Percentiles rank a stretch among this genome's conserved stretches.
Conservation (phyloP, 2,888 invertebrate species). For the Timandra comae region DNA sequence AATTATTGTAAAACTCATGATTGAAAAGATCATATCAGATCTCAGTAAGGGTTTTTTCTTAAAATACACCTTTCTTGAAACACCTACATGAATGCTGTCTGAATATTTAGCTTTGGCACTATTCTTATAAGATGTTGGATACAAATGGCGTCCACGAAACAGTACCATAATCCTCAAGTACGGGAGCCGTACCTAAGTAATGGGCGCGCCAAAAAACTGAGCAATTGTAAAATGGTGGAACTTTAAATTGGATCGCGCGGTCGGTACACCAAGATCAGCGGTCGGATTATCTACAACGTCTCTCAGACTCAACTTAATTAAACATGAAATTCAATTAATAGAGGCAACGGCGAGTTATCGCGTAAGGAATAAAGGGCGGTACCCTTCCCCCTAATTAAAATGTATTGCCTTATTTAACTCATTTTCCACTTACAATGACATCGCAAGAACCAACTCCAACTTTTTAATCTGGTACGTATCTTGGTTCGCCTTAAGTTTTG, state of each 20-base stretch:
- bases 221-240: constrained; percentile 46
- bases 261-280: constrained; percentile 50
- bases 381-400: constrained; percentile 74
- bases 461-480: constrained; percentile 71
- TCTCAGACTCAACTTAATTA: constrained; percentile 65
- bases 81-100: too few relatives aligned
- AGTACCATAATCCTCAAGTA: too few relatives aligned
- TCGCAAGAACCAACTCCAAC: constrained; percentile 70
- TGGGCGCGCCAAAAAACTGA: constrained; percentile 31
- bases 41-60: too few relatives aligned
- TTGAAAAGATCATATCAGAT: too few relatives aligned
- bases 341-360: constrained; percentile 69
- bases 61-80: too few relatives aligned
- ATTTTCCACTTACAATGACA: constrained; percentile 76
- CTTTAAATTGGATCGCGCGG: constrained; percentile 42
- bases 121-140: too few relatives aligned
- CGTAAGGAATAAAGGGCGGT: constrained; percentile 70
- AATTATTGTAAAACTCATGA: too few relatives aligned
- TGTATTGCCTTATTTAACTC: constrained; percentile 77
- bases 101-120: too few relatives aligned
- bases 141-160: too few relatives aligned
- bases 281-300: constrained; percentile 55
- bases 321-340: constrained; percentile 77
- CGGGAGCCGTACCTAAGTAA: too few relatives aligned
- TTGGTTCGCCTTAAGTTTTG: constrained; percentile 50